A percentile compares a stretch with the other conserved stretches of the same genome.
Conservation (phyloP, 2,797 vertebrate genomes). For the Hemitrygon akajei region DNA sequence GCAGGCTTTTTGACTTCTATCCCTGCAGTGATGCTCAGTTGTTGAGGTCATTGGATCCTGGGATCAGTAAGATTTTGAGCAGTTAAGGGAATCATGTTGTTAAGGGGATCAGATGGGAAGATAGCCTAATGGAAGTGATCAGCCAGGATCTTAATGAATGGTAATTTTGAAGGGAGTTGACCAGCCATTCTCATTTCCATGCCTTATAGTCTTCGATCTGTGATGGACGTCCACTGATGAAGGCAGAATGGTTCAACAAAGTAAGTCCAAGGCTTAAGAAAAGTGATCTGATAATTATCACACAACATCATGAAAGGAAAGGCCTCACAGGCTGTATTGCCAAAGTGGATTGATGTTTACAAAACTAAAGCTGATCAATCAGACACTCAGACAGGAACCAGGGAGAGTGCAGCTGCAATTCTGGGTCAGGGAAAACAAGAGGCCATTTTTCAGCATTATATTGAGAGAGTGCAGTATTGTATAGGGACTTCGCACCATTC, state of each 20-base stretch:
- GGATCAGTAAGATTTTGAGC: too few relatives aligned
- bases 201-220: neutral
- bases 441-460: neutral
- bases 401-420: neutral
- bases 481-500: neutral
- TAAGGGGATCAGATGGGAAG: too few relatives aligned
- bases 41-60: too few relatives aligned
- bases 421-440: neutral
- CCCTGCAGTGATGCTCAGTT: too few relatives aligned
- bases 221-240: neutral
- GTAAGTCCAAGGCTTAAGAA: neutral
- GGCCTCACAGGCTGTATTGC: neutral
- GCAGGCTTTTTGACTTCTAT: neutral
- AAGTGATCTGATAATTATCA: neutral
- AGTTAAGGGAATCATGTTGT: too few relatives aligned
- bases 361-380: neutral
- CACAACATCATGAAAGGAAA: neutral
- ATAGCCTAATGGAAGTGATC: too few relatives aligned
- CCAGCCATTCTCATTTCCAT: too few relatives aligned
- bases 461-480: neutral
- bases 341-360: neutral
- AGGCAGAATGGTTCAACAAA: neutral
- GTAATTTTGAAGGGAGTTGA: too few relatives aligned
- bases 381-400: neutral
- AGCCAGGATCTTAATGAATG: too few relatives aligned